phyloP scores from a whole-genome alignment of 2,797 vertebrate genomes.

The Neostethus bicornis region DNA sequence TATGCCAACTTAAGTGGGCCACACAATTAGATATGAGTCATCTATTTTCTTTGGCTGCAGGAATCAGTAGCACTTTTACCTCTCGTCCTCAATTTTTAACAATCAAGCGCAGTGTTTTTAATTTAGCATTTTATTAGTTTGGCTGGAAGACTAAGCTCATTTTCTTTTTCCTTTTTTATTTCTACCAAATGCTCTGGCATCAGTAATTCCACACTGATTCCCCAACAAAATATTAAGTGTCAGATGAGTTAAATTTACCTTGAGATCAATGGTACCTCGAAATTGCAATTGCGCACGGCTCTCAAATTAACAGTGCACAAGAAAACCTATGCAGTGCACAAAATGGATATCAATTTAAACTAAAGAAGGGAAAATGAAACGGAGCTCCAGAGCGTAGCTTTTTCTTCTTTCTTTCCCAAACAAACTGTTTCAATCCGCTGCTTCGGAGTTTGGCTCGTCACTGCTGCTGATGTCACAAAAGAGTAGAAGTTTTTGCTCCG shows the following conservation, averaged over 20 bases:
- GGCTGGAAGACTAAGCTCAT: slow-evolving; percentile 25
- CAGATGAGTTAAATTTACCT: slow-evolving; percentile 28
- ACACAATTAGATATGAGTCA: slow-evolving; percentile 66
- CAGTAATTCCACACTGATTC: slow-evolving; percentile 23
- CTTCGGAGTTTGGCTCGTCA: too few species aligned
- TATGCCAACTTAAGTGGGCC: slow-evolving; percentile 54
- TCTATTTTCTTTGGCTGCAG: slow-evolving; percentile 34
- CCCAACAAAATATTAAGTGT: slow-evolving; percentile 27
- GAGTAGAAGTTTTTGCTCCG: too few species aligned
- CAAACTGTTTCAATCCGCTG: too few species aligned
- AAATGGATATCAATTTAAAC: too few species aligned
- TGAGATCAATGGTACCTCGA: too few species aligned
- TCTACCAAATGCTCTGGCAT: slow-evolving; percentile 18
- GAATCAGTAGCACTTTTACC: slow-evolving; percentile 28
- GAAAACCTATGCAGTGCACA: too few species aligned
- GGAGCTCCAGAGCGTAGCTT: too few species aligned
- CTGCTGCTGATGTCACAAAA: too few species aligned
- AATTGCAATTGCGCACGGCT: too few species aligned
- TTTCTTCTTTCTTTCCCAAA: too few species aligned
- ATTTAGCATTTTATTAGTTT: slow-evolving; percentile 44
- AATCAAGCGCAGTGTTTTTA: slow-evolving; percentile 21
- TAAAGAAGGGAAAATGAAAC: too few species aligned
- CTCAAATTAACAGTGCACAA: too few species aligned
- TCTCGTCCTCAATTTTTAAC: slow-evolving; percentile 15
- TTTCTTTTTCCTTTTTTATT: slow-evolving; percentile 4